A percentile compares a stretch with the other conserved stretches of the same genome.
These are phyloP conservation scores for Hyposmocoma kahamanoa DNA, from an alignment of 1,140 invertebrate genomes.

Conservation along the genomic window DNA sequence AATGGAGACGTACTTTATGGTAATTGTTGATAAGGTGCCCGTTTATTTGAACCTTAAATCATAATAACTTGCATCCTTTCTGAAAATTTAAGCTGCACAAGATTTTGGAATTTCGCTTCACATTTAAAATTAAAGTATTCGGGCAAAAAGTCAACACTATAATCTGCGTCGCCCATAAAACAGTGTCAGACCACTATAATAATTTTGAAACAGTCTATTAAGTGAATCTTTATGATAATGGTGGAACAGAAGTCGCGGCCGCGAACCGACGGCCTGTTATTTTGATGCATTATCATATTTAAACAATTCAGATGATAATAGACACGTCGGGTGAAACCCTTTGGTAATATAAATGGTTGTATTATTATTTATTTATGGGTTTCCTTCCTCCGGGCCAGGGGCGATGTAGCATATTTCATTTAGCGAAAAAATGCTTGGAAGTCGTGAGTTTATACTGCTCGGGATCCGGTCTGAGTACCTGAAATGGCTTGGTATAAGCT, in stretches of 20 bases:
- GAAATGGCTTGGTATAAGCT: slow-evolving; percentile 62
- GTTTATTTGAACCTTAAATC: no score
- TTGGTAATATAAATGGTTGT: slow-evolving; percentile 71
- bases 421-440: slow-evolving; percentile 65
- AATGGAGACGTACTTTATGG: no score
- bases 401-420: slow-evolving; percentile 67
- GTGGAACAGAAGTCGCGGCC: slow-evolving; percentile 66
- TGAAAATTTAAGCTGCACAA: slow-evolving; percentile 3
- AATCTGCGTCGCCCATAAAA: slow-evolving; percentile 52
- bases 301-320: slow-evolving; percentile 73
- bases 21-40: background rate
- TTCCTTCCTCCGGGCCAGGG: slow-evolving; percentile 59
- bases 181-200: slow-evolving; percentile 58
- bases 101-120: slow-evolving; percentile 19
- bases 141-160: slow-evolving; percentile 43
- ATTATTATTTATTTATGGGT: slow-evolving; percentile 73
- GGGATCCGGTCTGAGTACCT: slow-evolving; percentile 63
- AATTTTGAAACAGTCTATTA: slow-evolving; percentile 69
- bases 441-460: slow-evolving; percentile 62
- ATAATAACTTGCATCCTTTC: no score
- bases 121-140: slow-evolving; percentile 35
- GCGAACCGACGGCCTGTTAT: slow-evolving; percentile 59
- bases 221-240: slow-evolving; percentile 70
- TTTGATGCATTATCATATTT: slow-evolving; percentile 73
- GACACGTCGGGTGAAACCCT: slow-evolving; percentile 69